Conservation (phyloP, 2,888 invertebrate species). For the Tethea ocularis region DNA sequence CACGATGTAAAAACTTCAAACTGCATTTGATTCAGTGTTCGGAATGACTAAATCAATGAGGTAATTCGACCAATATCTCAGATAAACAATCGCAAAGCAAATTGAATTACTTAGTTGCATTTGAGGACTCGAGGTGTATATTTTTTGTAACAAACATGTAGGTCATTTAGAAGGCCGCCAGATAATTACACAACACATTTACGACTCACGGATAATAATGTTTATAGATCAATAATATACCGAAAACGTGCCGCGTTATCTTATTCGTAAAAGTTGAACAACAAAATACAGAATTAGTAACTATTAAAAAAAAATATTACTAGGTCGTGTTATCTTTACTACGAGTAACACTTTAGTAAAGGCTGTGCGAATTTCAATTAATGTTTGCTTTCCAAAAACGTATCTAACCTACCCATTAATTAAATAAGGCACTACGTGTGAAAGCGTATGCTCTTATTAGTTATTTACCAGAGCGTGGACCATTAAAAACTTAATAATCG, state of each 20-base stretch:
- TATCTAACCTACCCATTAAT: constrained; percentile 34
- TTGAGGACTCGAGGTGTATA: neutral
- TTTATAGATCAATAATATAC: constrained; percentile 5
- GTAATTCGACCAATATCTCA: neutral
- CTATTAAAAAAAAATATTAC: constrained; percentile 6
- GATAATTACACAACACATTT: constrained; percentile 23
- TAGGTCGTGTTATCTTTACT: neutral
- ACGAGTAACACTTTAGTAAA: neutral
- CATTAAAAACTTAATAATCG: constrained; percentile 41
- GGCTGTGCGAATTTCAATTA: neutral
- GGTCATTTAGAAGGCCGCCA: constrained; percentile 35
- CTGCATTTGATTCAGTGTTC: neutral
- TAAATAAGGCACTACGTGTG: constrained; percentile 54
- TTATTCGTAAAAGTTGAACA: neutral
- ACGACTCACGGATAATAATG: constrained; percentile 13
- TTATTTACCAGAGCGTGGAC: constrained; percentile 66
- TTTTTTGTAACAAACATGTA: constrained; percentile 19
- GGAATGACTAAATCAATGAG: neutral
- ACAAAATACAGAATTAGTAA: neutral
- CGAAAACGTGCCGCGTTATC: constrained; percentile 1
- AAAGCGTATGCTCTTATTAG: constrained; percentile 58
- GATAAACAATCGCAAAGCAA: neutral
- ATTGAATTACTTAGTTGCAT: neutral
- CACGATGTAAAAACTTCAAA: neutral
- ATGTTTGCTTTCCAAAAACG: constrained; percentile 17